A percentile compares a stretch with the other conserved stretches of the same genome.
phyloP scores from a whole-genome alignment of 2,888 invertebrate species.

The Ennomos erosarius region DNA sequence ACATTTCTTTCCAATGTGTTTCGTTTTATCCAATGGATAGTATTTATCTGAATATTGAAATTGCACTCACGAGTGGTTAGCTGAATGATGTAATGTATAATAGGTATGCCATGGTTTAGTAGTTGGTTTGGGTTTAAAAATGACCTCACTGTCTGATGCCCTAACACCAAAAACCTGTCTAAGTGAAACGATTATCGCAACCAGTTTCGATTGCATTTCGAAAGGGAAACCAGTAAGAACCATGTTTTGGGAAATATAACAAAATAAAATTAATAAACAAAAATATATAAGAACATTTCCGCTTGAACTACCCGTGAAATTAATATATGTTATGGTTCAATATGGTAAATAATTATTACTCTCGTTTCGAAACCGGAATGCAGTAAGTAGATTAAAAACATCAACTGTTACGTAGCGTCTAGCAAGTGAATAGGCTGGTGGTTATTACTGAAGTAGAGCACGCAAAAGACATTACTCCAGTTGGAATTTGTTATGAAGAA shows the following conservation, averaged over 20 bases:
- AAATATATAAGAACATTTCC: constrained; percentile 1
- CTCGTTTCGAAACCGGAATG: constrained; percentile 26
- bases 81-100: background rate
- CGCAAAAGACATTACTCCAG: background rate
- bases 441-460: constrained; percentile 10
- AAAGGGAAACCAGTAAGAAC: constrained; percentile 19
- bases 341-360: constrained; percentile 22
- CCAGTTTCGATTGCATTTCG: constrained; percentile 34
- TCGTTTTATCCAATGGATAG: too few species aligned
- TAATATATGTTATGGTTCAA: constrained; percentile 11
- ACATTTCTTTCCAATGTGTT: too few species aligned
- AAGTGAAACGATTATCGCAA: constrained; percentile 22
- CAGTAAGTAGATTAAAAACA: constrained; percentile 18
- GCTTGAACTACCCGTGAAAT: background rate
- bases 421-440: constrained; percentile 9
- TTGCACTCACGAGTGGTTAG: too few species aligned
- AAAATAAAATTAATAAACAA: constrained; percentile 7
- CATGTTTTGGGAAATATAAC: background rate
- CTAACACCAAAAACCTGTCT: constrained; percentile 40
- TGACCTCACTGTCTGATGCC: constrained; percentile 71
- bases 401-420: constrained; percentile 16
- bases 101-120: constrained; percentile 43
- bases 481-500: too few species aligned
- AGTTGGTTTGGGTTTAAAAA: constrained; percentile 65
- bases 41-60: too few species aligned